These are phyloP conservation scores for Accipiter virgatus DNA, from an alignment of 2,113 vertebrate species.

Conservation along the genomic window DNA sequence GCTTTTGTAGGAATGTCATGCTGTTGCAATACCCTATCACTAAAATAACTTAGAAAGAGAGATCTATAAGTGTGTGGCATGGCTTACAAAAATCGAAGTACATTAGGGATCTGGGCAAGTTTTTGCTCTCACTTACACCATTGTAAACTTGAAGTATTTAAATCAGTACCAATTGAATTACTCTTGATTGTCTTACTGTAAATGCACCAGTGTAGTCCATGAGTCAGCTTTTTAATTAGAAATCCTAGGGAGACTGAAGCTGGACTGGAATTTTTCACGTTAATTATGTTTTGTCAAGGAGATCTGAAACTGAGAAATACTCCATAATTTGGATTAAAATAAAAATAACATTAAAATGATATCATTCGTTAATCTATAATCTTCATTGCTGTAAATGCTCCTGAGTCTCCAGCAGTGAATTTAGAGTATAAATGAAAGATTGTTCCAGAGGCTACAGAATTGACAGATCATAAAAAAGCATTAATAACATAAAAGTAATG, in stretches of 20 bases:
- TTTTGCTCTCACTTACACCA: neutral
- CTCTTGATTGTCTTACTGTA: conserved; percentile 39
- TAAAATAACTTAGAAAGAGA: neutral
- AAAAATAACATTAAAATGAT: neutral
- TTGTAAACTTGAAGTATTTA: neutral
- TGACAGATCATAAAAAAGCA: neutral
- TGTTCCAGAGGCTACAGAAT: neutral
- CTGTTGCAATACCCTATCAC: neutral
- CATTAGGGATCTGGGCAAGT: neutral
- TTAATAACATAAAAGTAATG: neutral
- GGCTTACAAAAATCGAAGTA: neutral
- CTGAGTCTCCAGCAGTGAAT: neutral
- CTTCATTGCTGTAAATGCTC: neutral
- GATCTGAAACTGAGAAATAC: neutral
- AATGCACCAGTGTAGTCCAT: neutral
- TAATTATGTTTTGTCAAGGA: conserved; percentile 5
- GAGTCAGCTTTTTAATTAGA: conserved; percentile 38
- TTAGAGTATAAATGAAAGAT: neutral
- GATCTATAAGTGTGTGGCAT: neutral
- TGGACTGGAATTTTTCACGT: neutral
- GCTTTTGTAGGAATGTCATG: neutral
- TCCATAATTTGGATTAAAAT: conserved; percentile 1
- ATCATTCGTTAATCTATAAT: neutral
- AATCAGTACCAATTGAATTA: conserved; percentile 16
- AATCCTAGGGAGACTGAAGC: neutral